phyloP scores from a whole-genome alignment of 2,888 invertebrate genomes.

The Hypomecis punctinalis region DNA sequence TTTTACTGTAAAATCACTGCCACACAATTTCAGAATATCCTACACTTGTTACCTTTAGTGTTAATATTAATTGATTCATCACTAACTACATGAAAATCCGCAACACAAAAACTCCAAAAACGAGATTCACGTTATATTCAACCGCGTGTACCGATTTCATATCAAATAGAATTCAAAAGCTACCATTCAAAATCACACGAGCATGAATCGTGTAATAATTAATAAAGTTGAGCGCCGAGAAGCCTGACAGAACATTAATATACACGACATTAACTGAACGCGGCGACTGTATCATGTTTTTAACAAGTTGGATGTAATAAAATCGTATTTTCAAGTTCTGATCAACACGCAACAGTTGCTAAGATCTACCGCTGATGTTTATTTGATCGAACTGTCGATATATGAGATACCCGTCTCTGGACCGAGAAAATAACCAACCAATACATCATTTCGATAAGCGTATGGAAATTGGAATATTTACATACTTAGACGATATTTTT shows the following conservation, averaged over 20 bases:
- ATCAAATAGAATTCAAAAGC: slow-evolving; percentile 6
- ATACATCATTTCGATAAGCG: slow-evolving; percentile 32
- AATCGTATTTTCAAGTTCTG: not conserved
- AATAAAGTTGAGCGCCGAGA: slow-evolving; percentile 8
- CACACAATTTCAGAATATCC: too few relatives aligned
- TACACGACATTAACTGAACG: not conserved
- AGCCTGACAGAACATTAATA: not conserved
- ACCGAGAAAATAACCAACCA: slow-evolving; percentile 21
- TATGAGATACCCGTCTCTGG: slow-evolving; percentile 3
- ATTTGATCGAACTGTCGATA: slow-evolving; percentile 33
- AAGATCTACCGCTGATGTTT: slow-evolving; percentile 15
- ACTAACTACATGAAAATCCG: not conserved
- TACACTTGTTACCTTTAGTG: not conserved
- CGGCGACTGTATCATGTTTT: not conserved
- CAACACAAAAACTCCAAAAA: not conserved
- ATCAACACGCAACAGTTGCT: not conserved
- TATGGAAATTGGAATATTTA: slow-evolving; percentile 32
- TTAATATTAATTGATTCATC: not conserved
- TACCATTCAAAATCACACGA: slow-evolving; percentile 7
- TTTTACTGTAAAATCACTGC: too few relatives aligned
- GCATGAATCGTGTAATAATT: slow-evolving; percentile 10
- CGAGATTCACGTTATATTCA: not conserved
- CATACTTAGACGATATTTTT: slow-evolving; percentile 16
- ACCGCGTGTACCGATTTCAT: not conserved
- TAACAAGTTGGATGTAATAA: not conserved